Evolutionary conservation across 2,113 vertebrate species (phyloP).

Genomic region (Chaetodon trifascialis): DNA sequence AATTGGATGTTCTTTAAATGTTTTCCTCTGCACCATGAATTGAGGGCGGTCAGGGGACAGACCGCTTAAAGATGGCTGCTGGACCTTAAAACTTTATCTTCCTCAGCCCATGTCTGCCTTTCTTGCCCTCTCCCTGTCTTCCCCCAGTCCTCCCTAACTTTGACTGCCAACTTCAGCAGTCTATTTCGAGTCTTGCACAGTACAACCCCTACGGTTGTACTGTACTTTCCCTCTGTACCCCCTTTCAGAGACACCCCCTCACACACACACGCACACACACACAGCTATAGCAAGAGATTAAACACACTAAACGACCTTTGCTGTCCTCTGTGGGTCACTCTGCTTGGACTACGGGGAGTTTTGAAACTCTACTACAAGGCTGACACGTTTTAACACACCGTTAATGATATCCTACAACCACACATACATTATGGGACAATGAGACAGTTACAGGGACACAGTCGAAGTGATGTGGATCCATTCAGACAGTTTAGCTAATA

Average conservation of each 20-base stretch:
- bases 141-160: conserved; percentile 30
- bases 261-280: conserved; percentile 21
- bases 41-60: not conserved
- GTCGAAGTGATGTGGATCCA: not conserved
- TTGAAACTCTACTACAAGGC: conserved; percentile 38
- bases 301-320: conserved; percentile 56
- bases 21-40: conserved; percentile 22
- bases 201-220: conserved; percentile 55
- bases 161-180: conserved; percentile 38
- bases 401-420: conserved; percentile 4
- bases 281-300: conserved; percentile 60
- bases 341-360: conserved; percentile 34
- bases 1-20: conserved; percentile 15
- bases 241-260: conserved; percentile 33
- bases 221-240: conserved; percentile 61
- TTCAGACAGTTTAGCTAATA: conserved; percentile 9
- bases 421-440: conserved; percentile 9
- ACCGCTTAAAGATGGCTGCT: conserved; percentile 18
- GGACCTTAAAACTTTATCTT: conserved; percentile 6
- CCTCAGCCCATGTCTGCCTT: conserved; percentile 53
- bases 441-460: conserved; percentile 4
- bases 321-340: conserved; percentile 65
- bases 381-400: conserved; percentile 30
- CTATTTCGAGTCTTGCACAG: conserved; percentile 67
- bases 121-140: conserved; percentile 33